phyloP scores from a whole-genome alignment of 2,113 vertebrate genomes.

The Corydoras maculifer region DNA sequence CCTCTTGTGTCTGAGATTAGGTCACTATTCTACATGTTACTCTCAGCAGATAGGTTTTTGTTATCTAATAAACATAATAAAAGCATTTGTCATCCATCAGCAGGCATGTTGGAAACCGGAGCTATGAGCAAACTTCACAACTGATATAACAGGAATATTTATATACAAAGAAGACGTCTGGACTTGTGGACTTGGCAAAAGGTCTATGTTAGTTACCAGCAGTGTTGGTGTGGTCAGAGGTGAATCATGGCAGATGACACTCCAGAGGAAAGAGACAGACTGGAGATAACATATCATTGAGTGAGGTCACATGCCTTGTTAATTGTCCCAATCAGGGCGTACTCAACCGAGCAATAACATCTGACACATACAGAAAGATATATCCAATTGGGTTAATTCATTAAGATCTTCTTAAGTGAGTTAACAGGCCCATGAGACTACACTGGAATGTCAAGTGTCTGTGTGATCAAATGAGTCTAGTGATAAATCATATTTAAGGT shows the following conservation, averaged over 20 bases:
- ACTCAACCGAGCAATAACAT: not conserved
- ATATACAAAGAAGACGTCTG: not conserved
- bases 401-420: constrained; percentile 1
- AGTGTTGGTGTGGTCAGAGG: constrained; percentile 7
- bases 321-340: constrained; percentile 13
- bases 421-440: not conserved
- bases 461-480: not conserved
- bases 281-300: constrained; percentile 1
- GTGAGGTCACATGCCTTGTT: constrained; percentile 8
- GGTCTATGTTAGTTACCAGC: not conserved
- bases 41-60: not conserved
- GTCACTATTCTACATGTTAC: not conserved
- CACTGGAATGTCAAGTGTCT: constrained; percentile 4
- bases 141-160: constrained; percentile 11
- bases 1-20: not conserved
- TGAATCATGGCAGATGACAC: constrained; percentile 21
- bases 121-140: constrained; percentile 17
- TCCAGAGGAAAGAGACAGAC: not conserved
- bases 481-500: not conserved
- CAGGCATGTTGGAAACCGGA: constrained; percentile 13
- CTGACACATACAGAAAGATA: constrained; percentile 8
- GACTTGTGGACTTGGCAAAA: not conserved
- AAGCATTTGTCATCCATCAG: constrained; percentile 4
- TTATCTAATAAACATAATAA: constrained; percentile 36
- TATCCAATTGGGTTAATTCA: constrained; percentile 2